These are phyloP conservation scores for Litoditis marina DNA, from an alignment of 2,888 invertebrate genomes.

Conservation along the genomic window DNA sequence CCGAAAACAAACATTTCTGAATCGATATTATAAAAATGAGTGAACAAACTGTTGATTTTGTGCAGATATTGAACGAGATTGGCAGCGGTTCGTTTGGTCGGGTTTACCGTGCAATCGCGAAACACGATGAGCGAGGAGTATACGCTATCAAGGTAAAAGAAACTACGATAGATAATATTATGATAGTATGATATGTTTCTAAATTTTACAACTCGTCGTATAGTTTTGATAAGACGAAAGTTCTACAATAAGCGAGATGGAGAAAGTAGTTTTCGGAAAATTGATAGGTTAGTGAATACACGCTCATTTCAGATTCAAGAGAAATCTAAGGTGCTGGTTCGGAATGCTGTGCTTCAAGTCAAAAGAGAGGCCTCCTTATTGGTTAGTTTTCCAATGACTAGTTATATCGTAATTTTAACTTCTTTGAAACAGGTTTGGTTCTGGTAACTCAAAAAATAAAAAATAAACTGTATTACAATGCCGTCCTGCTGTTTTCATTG, in stretches of 20 bases:
- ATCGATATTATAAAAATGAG: not conserved
- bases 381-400: no score
- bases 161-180: no score
- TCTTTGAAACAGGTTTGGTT: no score
- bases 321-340: conserved; percentile 11
- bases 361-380: conserved; percentile 36
- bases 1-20: no score
- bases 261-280: not conserved
- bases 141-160: conserved; percentile 77
- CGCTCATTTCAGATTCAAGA: conserved; percentile 13
- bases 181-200: no score
- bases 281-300: not conserved
- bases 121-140: conserved; percentile 68
- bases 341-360: conserved; percentile 47
- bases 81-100: conserved; percentile 87
- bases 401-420: no score
- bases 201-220: no score
- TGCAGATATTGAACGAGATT: conserved; percentile 72
- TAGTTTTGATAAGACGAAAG: no score
- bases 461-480: no score
- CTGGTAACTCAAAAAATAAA: no score
- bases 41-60: not conserved
- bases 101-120: conserved; percentile 76
- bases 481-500: no score
- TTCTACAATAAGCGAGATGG: no score